Percentiles rank a stretch among this genome's conserved stretches.
These are phyloP conservation scores for Zaprionus inermis DNA, from an alignment of 1,140 invertebrate species.

Conservation along the genomic window DNA sequence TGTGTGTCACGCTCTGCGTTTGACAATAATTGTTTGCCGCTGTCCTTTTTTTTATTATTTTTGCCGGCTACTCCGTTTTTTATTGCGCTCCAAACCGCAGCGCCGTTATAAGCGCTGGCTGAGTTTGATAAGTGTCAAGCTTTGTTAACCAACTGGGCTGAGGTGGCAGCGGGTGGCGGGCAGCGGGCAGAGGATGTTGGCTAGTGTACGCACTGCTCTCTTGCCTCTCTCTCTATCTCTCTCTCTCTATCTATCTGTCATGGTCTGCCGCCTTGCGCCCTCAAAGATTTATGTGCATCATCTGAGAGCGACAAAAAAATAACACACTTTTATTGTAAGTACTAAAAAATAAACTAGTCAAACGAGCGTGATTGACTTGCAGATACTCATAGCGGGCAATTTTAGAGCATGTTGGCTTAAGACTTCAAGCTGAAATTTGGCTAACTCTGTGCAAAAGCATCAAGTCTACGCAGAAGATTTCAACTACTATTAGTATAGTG, in stretches of 20 bases:
- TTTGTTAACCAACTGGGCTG: constrained; percentile 49
- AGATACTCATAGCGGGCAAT: constrained; percentile 5
- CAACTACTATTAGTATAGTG: no score
- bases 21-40: constrained; percentile 75
- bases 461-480: no score
- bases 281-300: constrained; percentile 71
- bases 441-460: no score
- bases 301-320: constrained; percentile 33
- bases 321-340: constrained; percentile 59
- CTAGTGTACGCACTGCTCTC: background rate
- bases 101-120: constrained; percentile 46
- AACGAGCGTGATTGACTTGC: background rate
- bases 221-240: background rate
- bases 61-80: constrained; percentile 47
- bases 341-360: background rate
- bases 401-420: background rate
- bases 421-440: no score
- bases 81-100: constrained; percentile 49
- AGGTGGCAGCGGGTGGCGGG: constrained; percentile 12
- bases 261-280: constrained; percentile 2
- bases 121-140: constrained; percentile 54
- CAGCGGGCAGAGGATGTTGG: background rate
- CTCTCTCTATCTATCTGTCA: background rate
- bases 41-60: constrained; percentile 58
- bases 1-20: constrained; percentile 49